Conservation (phyloP, 2,797 vertebrate species). For the Gymnopithys bicolor region DNA sequence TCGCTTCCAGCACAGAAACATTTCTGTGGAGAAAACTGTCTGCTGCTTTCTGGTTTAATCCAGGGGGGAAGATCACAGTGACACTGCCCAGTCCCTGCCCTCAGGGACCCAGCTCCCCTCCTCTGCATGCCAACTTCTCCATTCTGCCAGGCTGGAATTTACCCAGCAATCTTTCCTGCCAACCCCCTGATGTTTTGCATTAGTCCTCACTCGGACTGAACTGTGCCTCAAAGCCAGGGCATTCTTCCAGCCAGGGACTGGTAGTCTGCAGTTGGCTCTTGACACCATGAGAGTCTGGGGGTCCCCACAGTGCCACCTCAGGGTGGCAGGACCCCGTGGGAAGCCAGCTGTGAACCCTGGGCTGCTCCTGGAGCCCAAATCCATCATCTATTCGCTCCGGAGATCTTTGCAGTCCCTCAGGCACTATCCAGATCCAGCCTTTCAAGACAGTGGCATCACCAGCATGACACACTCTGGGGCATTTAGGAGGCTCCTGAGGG, state of each 20-base stretch:
- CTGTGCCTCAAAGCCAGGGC: neutral
- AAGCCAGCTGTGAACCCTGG: neutral
- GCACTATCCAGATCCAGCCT: neutral
- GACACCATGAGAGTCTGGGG: rapidly evolving
- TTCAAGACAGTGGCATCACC: neutral
- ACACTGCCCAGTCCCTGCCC: neutral
- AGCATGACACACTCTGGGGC: neutral
- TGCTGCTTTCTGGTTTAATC: neutral
- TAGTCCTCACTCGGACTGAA: rapidly evolving
- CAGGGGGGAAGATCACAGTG: neutral
- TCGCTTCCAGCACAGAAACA: rapidly evolving
- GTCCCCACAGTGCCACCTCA: rapidly evolving
- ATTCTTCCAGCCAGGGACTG: neutral
- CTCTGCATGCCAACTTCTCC: neutral
- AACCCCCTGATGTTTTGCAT: neutral
- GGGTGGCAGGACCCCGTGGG: neutral
- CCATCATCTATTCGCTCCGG: neutral
- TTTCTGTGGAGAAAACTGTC: neutral
- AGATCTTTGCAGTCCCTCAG: neutral
- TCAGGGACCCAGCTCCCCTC: neutral
- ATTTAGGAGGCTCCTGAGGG: neutral
- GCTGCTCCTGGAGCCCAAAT: neutral
- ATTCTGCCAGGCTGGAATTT: neutral
- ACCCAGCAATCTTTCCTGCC: neutral
- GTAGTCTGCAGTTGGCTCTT: neutral